Evolutionary conservation across 2,888 invertebrate species (phyloP).

Genomic region (Drosophila hamatofila): DNA sequence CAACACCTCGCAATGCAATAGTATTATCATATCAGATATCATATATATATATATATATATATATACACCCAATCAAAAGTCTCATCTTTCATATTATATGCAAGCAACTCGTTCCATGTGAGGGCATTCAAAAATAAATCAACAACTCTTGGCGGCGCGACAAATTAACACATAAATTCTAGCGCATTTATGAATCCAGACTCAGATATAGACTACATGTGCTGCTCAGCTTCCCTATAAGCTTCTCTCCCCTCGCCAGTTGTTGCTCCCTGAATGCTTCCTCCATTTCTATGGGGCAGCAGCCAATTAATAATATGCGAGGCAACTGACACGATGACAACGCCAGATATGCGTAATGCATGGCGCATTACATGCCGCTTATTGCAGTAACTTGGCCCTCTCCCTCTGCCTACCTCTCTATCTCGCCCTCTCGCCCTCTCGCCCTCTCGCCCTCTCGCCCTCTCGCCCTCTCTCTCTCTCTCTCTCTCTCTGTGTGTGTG

Average conservation of each 20-base stretch:
- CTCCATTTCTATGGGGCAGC: constrained; percentile 39
- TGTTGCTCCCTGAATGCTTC: not conserved
- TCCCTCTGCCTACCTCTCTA: not conserved
- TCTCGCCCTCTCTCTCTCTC: not conserved
- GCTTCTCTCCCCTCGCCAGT: not conserved
- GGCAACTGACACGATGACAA: constrained; percentile 80
- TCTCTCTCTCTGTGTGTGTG: not conserved
- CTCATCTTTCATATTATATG: not conserved
- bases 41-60: too few relatives aligned
- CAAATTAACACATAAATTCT: constrained; percentile 81
- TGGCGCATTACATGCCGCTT: constrained; percentile 72
- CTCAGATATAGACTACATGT: constrained; percentile 7
- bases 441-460: not conserved
- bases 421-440: not conserved
- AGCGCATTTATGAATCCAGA: constrained; percentile 52
- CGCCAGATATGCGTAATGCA: constrained; percentile 79
- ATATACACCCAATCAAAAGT: not conserved
- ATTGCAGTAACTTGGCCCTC: constrained; percentile 8
- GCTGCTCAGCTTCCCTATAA: not conserved
- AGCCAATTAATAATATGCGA: constrained; percentile 80
- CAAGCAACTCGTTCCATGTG: not conserved
- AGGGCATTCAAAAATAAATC: constrained; percentile 63
- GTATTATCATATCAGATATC: too few relatives aligned
- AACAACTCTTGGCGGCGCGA: constrained; percentile 67
- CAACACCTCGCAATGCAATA: too few relatives aligned